Percentiles rank a stretch among this genome's conserved stretches.
These are phyloP conservation scores for Zapornia atra DNA, from an alignment of 2,113 vertebrate genomes.

Conservation along the genomic window DNA sequence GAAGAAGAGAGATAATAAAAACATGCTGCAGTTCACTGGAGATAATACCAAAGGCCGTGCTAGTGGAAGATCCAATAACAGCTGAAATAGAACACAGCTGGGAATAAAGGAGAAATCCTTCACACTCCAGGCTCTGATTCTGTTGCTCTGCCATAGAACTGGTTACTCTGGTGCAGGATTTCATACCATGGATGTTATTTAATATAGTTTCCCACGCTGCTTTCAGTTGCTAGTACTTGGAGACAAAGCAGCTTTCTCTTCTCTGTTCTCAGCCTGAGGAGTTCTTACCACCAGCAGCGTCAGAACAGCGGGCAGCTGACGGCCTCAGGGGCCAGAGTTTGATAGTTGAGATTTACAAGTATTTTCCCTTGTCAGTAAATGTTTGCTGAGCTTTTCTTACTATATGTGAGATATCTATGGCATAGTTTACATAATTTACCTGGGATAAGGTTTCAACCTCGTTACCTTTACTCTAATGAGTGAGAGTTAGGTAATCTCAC, in stretches of 20 bases:
- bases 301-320: background rate
- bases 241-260: background rate
- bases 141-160: background rate
- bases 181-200: background rate
- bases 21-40: background rate
- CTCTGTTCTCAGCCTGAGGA: background rate
- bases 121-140: background rate
- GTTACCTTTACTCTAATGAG: background rate
- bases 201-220: background rate
- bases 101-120: background rate
- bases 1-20: background rate
- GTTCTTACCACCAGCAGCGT: background rate
- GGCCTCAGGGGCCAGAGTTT: background rate
- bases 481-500: background rate
- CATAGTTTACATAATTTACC: background rate
- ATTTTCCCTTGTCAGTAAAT: background rate
- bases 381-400: background rate
- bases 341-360: background rate
- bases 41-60: background rate
- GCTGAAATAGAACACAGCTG: background rate
- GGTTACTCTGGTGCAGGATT: background rate
- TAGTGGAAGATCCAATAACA: background rate
- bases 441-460: background rate
- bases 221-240: background rate
- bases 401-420: background rate